Evolutionary conservation across 2,797 vertebrate genomes (phyloP).

Genomic region (Sebastes hubbsi): DNA sequence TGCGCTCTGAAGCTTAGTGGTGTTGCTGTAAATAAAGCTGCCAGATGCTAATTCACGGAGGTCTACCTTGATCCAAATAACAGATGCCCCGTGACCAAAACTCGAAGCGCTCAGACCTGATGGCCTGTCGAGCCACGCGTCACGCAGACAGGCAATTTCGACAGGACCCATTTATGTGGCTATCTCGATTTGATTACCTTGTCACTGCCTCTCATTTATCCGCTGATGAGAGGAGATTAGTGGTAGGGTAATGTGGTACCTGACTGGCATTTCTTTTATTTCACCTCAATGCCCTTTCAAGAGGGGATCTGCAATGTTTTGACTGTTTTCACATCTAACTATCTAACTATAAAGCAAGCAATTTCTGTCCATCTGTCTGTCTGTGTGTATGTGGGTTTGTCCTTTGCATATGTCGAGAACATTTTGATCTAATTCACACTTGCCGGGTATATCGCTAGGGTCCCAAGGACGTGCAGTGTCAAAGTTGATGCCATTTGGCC

Average conservation of each 20-base stretch:
- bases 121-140: slow-evolving; percentile 32
- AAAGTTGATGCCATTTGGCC: neutral
- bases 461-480: neutral
- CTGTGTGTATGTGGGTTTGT: neutral
- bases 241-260: slow-evolving; percentile 3
- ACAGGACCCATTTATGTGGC: slow-evolving; percentile 58
- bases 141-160: slow-evolving; percentile 42
- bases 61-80: slow-evolving; percentile 66
- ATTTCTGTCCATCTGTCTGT: neutral
- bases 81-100: slow-evolving; percentile 53
- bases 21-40: slow-evolving; percentile 63
- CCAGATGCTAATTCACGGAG: slow-evolving; percentile 70
- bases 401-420: neutral
- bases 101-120: slow-evolving; percentile 49
- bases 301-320: neutral
- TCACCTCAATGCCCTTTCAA: neutral
- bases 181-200: slow-evolving; percentile 58
- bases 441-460: too few relatives aligned
- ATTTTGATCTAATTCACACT: too few relatives aligned
- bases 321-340: neutral
- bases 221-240: slow-evolving; percentile 50
- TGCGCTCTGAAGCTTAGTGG: slow-evolving; percentile 25
- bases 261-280: slow-evolving; percentile 19
- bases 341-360: neutral
- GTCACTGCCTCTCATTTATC: slow-evolving; percentile 48